Evolutionary conservation across 1,140 invertebrate species (phyloP).

Genomic region (Luehdorfia chinensis): DNA sequence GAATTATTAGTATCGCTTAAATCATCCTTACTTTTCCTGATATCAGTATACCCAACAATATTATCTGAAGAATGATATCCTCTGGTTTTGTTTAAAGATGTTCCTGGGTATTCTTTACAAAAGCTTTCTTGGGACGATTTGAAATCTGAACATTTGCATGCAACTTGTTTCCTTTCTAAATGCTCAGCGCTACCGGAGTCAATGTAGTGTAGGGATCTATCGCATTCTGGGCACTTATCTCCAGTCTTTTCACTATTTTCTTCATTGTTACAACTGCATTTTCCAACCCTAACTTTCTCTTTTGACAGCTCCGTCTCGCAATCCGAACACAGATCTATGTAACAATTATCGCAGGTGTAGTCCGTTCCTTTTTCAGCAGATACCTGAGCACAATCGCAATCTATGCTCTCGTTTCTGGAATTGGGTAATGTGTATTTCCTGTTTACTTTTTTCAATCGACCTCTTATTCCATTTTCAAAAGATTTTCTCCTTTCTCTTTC

Average conservation of each 20-base stretch:
- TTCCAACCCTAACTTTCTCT: slow-evolving; percentile 43
- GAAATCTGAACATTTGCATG: slow-evolving; percentile 64
- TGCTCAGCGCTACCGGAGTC: slow-evolving; percentile 58
- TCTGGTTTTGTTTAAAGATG: slow-evolving; percentile 55
- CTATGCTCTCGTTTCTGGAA: slow-evolving; percentile 43
- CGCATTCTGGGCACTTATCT: slow-evolving; percentile 64
- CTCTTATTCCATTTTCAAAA: slow-evolving; percentile 79
- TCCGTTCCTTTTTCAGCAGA: slow-evolving; percentile 64
- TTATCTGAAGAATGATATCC: slow-evolving; percentile 68
- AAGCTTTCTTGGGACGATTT: slow-evolving; percentile 70
- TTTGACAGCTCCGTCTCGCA: slow-evolving; percentile 56
- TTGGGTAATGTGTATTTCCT: slow-evolving; percentile 51
- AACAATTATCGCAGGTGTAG: slow-evolving; percentile 67
- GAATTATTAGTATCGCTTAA: slow-evolving; percentile 51
- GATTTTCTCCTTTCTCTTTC: slow-evolving; percentile 84
- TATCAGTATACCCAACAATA: slow-evolving; percentile 58
- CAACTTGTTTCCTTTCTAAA: slow-evolving; percentile 49
- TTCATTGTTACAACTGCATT: slow-evolving; percentile 46
- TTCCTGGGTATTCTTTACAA: slow-evolving; percentile 48
- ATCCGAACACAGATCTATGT: slow-evolving; percentile 63
- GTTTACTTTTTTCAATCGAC: slow-evolving; percentile 74
- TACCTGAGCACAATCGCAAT: slow-evolving; percentile 60
- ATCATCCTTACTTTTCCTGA: slow-evolving; percentile 56
- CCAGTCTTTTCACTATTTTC: slow-evolving; percentile 27
- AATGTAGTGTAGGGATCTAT: slow-evolving; percentile 58